phyloP scores from a whole-genome alignment of 2,113 vertebrate genomes.

The Ascaphus truei region DNA sequence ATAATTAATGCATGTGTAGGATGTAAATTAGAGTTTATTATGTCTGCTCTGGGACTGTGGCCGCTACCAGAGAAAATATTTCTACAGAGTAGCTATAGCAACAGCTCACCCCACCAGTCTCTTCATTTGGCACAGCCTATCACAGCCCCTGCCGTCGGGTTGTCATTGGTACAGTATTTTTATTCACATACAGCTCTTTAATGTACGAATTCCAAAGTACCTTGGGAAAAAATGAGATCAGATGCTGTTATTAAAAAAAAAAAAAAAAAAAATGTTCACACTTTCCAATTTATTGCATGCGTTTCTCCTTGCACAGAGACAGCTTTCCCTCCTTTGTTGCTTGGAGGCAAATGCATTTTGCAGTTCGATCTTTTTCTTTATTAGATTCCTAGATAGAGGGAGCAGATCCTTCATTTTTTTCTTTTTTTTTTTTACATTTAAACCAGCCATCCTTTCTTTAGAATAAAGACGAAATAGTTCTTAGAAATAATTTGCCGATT shows the following conservation, averaged over 20 bases:
- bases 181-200: conserved; percentile 39
- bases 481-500: no score
- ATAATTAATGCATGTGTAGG: conserved; percentile 36
- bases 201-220: background rate
- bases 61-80: conserved; percentile 48
- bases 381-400: conserved; percentile 13
- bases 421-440: background rate
- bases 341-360: background rate
- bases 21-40: conserved; percentile 45
- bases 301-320: background rate
- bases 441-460: no score
- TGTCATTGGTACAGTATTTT: conserved; percentile 60
- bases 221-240: conserved; percentile 22
- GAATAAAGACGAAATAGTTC: no score
- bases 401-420: background rate
- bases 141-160: conserved; percentile 49
- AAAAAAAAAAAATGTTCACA: background rate
- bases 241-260: background rate
- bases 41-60: conserved; percentile 33
- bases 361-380: conserved; percentile 3
- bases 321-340: background rate
- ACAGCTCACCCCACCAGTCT: conserved; percentile 59
- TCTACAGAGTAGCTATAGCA: conserved; percentile 64
- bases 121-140: conserved; percentile 56
- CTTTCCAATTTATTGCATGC: background rate